These are phyloP conservation scores for Eustalomyia histrio DNA, from an alignment of 2,888 invertebrate genomes.

Conservation along the genomic window DNA sequence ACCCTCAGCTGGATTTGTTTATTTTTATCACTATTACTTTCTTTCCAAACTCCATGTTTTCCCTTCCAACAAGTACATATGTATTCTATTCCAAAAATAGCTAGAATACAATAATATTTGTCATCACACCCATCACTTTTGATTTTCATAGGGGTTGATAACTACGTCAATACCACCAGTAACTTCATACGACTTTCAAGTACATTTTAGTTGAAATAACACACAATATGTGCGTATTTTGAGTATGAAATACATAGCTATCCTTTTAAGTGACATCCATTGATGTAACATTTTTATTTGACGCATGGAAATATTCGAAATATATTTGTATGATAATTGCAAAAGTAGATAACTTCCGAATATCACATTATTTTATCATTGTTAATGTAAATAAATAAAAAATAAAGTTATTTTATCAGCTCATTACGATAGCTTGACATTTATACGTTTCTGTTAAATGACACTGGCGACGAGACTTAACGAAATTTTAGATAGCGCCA, in stretches of 20 bases:
- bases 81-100: constrained; percentile 42
- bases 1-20: constrained; percentile 17
- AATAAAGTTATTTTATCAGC: no score
- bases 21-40: constrained; percentile 10
- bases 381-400: no score
- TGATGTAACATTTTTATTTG: constrained; percentile 20
- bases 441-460: no score
- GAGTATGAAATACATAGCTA: background rate
- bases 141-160: constrained; percentile 58
- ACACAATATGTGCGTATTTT: constrained; percentile 4
- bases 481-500: no score
- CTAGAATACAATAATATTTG: constrained; percentile 47
- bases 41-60: background rate
- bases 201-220: background rate
- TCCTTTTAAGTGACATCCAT: background rate
- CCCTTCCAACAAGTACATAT: background rate
- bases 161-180: background rate
- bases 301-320: constrained; percentile 21
- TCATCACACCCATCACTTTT: constrained; percentile 58
- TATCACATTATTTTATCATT: no score
- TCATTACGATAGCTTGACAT: no score
- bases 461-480: no score
- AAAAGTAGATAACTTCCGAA: background rate
- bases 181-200: background rate
- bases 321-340: background rate